A percentile compares a stretch with the other conserved stretches of the same genome.
Evolutionary conservation across 2,888 invertebrate genomes (phyloP).

Genomic region (Nomada ferruginata): DNA sequence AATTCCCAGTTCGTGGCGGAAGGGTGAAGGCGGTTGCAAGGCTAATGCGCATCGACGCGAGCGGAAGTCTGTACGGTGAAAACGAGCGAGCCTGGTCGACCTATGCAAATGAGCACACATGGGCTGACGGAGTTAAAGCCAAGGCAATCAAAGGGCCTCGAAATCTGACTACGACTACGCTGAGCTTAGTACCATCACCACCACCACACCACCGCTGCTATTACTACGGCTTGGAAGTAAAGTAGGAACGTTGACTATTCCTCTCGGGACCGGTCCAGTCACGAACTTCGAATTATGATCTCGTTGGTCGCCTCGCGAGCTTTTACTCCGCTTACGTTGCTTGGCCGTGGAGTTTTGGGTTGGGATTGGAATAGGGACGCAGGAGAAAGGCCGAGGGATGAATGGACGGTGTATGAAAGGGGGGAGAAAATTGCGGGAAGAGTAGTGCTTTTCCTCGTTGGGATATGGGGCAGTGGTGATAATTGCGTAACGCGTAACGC

Average conservation of each 20-base stretch:
- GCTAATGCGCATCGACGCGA: conserved; percentile 64
- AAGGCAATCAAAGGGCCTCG: conserved; percentile 54
- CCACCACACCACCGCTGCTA: too few species aligned
- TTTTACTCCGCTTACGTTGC: conserved; percentile 39
- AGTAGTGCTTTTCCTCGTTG: conserved; percentile 24
- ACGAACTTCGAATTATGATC: conserved; percentile 60
- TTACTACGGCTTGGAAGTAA: not conserved
- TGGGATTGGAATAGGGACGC: not conserved
- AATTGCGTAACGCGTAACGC: conserved; percentile 17
- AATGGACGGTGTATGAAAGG: conserved; percentile 24
- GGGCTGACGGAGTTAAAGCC: conserved; percentile 40
- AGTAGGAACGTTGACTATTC: not conserved
- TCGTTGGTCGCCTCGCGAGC: conserved; percentile 39
- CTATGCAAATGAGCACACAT: conserved; percentile 67
- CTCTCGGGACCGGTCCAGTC: conserved; percentile 36
- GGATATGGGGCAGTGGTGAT: conserved; percentile 26
- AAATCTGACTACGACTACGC: conserved; percentile 6
- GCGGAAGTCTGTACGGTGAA: conserved; percentile 54
- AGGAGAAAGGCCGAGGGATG: conserved; percentile 8
- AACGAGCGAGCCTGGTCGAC: conserved; percentile 56
- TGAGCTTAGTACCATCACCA: too few species aligned
- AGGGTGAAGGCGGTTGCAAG: conserved; percentile 21
- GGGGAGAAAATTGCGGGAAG: conserved; percentile 13
- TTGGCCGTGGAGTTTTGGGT: not conserved
- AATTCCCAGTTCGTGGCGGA: conserved; percentile 50